These are phyloP conservation scores for Agrochola lychnidis DNA, from an alignment of 2,888 invertebrate species.

Conservation along the genomic window DNA sequence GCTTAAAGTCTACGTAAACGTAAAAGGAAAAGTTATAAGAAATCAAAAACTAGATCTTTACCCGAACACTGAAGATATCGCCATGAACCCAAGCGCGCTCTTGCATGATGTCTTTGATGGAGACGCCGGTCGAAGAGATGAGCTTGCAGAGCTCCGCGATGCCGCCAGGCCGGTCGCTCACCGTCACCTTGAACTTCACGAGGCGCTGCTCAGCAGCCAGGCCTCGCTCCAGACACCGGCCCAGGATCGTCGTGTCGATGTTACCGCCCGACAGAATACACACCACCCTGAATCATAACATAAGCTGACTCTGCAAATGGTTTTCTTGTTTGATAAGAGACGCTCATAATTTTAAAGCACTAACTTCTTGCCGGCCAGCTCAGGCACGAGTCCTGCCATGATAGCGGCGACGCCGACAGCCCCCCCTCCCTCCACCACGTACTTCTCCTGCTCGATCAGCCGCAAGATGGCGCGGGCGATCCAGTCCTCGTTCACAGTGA, in stretches of 20 bases:
- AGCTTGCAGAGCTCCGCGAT: constrained; percentile 95
- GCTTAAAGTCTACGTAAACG: not conserved
- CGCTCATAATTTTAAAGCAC: constrained; percentile 44
- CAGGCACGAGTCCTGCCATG: constrained; percentile 94
- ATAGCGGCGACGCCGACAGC: constrained; percentile 96
- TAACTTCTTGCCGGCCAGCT: constrained; percentile 95
- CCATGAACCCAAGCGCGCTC: constrained; percentile 98
- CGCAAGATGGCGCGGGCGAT: constrained; percentile 95
- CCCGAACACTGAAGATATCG: constrained; percentile 94
- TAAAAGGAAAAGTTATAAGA: not conserved
- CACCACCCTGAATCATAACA: constrained; percentile 92
- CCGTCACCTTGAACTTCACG: constrained; percentile 90
- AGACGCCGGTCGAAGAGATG: constrained; percentile 94
- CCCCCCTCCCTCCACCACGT: constrained; percentile 97
- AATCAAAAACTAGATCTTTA: constrained; percentile 62
- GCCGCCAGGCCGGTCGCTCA: constrained; percentile 96
- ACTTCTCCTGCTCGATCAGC: constrained; percentile 95
- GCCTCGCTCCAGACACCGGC: constrained; percentile 96
- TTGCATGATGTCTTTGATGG: constrained; percentile 98
- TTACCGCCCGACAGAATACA: constrained; percentile 96
- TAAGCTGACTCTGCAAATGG: not conserved
- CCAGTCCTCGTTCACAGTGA: constrained; percentile 95
- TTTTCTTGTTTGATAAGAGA: not conserved
- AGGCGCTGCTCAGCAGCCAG: constrained; percentile 96
- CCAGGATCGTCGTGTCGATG: constrained; percentile 97